These are phyloP conservation scores for Drosophila athabasca DNA, from an alignment of 1,140 invertebrate species.

Conservation along the genomic window DNA sequence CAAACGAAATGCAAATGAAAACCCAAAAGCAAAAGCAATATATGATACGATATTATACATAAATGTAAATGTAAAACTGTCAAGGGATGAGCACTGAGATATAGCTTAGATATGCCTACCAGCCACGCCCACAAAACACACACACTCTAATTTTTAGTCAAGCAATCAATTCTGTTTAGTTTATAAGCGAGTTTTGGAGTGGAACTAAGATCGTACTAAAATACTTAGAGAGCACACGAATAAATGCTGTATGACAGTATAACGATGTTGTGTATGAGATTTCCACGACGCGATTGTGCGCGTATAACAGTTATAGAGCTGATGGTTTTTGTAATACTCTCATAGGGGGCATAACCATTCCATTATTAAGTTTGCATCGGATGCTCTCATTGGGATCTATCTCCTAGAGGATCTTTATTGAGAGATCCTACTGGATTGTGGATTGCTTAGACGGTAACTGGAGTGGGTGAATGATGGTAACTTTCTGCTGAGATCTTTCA, in stretches of 20 bases:
- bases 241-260: constrained; percentile 67
- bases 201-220: constrained; percentile 31
- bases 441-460: too few relatives aligned
- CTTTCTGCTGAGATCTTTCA: too few relatives aligned
- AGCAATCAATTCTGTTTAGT: constrained; percentile 47
- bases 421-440: too few relatives aligned
- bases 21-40: constrained; percentile 11
- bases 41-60: constrained; percentile 4
- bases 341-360: too few relatives aligned
- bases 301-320: neutral
- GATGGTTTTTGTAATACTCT: too few relatives aligned
- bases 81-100: neutral
- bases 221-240: constrained; percentile 26
- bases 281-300: too few relatives aligned
- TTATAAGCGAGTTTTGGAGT: constrained; percentile 50
- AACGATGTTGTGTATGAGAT: too few relatives aligned
- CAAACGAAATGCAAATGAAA: neutral
- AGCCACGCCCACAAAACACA: constrained; percentile 14
- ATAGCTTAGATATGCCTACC: constrained; percentile 6
- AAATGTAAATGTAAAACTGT: constrained; percentile 14
- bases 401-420: too few relatives aligned
- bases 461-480: too few relatives aligned
- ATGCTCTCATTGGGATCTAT: too few relatives aligned
- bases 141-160: constrained; percentile 21
- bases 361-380: too few relatives aligned